A percentile compares a stretch with the other conserved stretches of the same genome.
phyloP scores from a whole-genome alignment of 2,888 invertebrate species.

The Cheilosia impressa region DNA sequence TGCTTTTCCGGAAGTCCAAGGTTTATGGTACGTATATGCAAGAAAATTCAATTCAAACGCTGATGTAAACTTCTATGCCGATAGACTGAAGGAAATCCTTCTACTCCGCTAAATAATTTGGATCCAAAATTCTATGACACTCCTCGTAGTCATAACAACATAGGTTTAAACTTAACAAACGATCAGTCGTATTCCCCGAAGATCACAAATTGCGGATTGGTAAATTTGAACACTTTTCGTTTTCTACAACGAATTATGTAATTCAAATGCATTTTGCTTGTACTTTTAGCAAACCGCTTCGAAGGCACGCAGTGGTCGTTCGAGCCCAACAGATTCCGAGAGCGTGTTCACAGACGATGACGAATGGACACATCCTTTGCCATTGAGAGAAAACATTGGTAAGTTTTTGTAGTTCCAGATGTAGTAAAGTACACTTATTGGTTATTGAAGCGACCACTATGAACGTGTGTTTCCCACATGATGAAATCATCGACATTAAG shows the following conservation, averaged over 20 bases:
- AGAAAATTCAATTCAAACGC: neutral
- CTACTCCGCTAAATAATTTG: slow-evolving; percentile 83
- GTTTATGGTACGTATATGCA: slow-evolving; percentile 77
- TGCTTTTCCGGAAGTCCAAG: slow-evolving; percentile 92
- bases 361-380: slow-evolving; percentile 86
- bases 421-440: too few species aligned
- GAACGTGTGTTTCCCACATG: too few species aligned
- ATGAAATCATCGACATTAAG: too few species aligned
- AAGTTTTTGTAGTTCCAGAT: slow-evolving; percentile 57
- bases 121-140: slow-evolving; percentile 86
- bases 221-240: slow-evolving; percentile 67
- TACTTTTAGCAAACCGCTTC: slow-evolving; percentile 77
- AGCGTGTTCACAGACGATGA: slow-evolving; percentile 89
- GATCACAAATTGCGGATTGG: slow-evolving; percentile 82
- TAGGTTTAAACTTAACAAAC: slow-evolving; percentile 83
- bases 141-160: slow-evolving; percentile 82
- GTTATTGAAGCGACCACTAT: too few species aligned
- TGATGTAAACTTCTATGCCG: slow-evolving; percentile 21
- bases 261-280: neutral
- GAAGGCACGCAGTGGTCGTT: slow-evolving; percentile 79
- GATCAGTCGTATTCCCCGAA: slow-evolving; percentile 84
- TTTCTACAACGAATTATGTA: neutral
- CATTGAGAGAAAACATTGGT: slow-evolving; percentile 83
- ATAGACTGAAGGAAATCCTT: slow-evolving; percentile 79
- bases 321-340: slow-evolving; percentile 88